Evolutionary conservation across 2,888 invertebrate species (phyloP).

Genomic region (Lasioglossum villosulum): DNA sequence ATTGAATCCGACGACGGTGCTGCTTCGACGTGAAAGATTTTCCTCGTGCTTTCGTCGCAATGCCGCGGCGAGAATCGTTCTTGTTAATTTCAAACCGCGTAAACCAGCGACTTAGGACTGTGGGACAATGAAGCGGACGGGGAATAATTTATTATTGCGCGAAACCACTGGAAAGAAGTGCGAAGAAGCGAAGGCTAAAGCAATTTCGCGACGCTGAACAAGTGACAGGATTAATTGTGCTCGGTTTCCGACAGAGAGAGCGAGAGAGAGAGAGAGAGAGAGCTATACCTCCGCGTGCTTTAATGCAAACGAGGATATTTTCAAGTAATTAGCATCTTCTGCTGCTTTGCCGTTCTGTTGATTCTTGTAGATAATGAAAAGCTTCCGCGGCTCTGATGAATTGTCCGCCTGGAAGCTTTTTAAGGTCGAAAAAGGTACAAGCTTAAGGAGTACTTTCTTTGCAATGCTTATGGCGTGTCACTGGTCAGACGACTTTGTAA

Average conservation of each 20-base stretch:
- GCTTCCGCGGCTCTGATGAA: neutral
- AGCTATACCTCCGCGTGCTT: too few relatives aligned
- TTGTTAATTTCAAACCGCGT: slow-evolving; percentile 1
- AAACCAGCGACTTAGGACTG: neutral
- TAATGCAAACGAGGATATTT: neutral
- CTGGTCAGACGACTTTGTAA: neutral
- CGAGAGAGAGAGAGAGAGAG: too few relatives aligned
- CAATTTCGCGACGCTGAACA: neutral
- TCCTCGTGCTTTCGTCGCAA: neutral
- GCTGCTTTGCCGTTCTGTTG: neutral
- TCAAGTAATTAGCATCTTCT: neutral
- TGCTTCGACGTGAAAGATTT: slow-evolving; percentile 5
- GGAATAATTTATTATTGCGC: slow-evolving; percentile 4
- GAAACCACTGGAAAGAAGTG: neutral
- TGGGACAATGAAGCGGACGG: neutral
- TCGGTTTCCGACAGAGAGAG: neutral
- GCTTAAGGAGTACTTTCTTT: too few relatives aligned
- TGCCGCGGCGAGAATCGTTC: neutral
- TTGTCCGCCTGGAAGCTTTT: neutral
- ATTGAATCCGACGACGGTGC: neutral
- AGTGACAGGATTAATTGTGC: slow-evolving; percentile 2
- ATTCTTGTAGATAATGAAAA: neutral
- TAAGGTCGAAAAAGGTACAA: too few relatives aligned
- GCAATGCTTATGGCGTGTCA: neutral
- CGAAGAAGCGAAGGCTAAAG: neutral